Evolutionary conservation across 2,888 invertebrate species (phyloP), one percentile per base, ranked within the genome.

Genomic region (Tyria jacobaeae): DNA sequence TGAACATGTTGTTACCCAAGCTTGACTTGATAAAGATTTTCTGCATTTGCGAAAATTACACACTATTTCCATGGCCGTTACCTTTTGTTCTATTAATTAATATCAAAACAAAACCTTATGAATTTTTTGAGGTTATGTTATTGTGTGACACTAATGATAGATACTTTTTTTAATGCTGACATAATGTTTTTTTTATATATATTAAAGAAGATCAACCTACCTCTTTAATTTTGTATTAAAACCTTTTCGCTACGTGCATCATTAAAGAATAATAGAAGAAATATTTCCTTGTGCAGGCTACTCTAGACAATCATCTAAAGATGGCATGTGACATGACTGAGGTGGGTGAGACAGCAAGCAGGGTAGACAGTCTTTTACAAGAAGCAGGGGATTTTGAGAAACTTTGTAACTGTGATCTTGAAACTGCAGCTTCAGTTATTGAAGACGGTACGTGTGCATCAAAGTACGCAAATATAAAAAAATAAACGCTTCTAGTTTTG

Each of bases 271-370:
- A 21, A 17, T 21, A 9, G 1, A 21, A 4, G 35, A 12, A 12
- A 35, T 44, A 4, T 44, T 44, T 21, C 1, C 44, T 44, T 44
- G 10, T 44, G 2, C 57, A 96, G 96, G 94, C 95, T 58, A 96
- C 95, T 85, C 96, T 98, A 89, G 97, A 97, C 88, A 94, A 94
- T 57, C 97, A 97, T 90, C 90, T 97, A 78, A 97, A 97, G 92
- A 95, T 95, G 55, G 95, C 97, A 51, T 96, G 96, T 66, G 97
- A 97, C 75, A 97, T 98, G 97, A 96, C 96, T 2, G 98, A 98
- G 88, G 96, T 97, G 61, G 98, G 98, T 6, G 98, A 98, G 87
- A 97, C 97, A n/a, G 96, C 97, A 41, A 94, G 94, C 54, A 95
- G 97, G 77, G 97, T 98, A 6, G 97, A 98, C 74, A 95, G 95